Evolutionary conservation across 2,797 vertebrate species (phyloP).

Genomic region (Sebastes steindachneri): DNA sequence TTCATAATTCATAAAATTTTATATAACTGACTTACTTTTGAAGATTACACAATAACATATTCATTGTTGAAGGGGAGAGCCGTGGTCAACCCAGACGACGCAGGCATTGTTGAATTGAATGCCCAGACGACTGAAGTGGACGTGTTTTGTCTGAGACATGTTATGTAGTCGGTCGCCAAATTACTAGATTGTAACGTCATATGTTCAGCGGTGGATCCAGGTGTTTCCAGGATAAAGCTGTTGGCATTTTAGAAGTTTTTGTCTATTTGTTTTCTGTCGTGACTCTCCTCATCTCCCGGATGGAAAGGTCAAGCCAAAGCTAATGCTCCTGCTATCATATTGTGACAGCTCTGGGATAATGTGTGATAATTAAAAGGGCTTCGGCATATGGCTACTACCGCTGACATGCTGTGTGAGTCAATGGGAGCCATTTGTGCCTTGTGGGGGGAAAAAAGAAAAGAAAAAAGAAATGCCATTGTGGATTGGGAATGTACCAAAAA

Average conservation of each 20-base stretch:
- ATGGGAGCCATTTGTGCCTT: slow-evolving; percentile 15
- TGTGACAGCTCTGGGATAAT: slow-evolving; percentile 54
- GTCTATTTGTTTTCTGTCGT: neutral
- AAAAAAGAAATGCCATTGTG: neutral
- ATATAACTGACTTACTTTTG: slow-evolving; percentile 72
- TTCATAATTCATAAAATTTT: slow-evolving; percentile 74
- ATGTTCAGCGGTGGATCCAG: neutral
- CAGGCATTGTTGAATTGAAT: neutral
- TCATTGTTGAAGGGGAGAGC: slow-evolving; percentile 44
- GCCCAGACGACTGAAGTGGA: neutral
- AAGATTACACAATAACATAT: slow-evolving; percentile 66
- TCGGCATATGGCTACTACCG: slow-evolving; percentile 53
- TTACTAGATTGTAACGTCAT: neutral
- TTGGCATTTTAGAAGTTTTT: slow-evolving; percentile 28
- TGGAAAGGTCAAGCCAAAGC: slow-evolving; percentile 65
- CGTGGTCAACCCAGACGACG: slow-evolving; percentile 1
- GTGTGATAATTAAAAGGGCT: slow-evolving; percentile 70
- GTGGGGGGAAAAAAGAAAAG: neutral
- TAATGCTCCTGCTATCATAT: slow-evolving; percentile 12
- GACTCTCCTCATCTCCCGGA: neutral
- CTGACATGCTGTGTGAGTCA: slow-evolving; percentile 39
- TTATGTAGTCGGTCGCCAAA: neutral
- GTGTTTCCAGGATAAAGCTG: neutral
- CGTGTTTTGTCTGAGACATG: neutral
- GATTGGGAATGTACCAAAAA: neutral